These are phyloP conservation scores for Pocillopora grandis DNA, from an alignment of 92 coral and sea anemone genomes.

Conservation along the genomic window DNA sequence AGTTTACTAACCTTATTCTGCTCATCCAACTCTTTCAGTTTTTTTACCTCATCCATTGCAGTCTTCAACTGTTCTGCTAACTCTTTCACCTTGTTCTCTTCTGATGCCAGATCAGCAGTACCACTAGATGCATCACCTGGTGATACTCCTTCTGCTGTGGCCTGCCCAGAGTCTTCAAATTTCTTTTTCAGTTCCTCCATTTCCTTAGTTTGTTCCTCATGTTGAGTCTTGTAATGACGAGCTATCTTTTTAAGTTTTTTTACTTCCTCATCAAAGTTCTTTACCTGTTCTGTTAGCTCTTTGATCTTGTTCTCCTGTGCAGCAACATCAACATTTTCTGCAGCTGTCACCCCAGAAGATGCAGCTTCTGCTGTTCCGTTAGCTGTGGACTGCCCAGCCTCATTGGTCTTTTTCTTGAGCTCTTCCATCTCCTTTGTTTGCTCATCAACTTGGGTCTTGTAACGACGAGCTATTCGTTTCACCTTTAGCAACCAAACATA, in stretches of 20 bases:
- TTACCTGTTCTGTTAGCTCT: constrained; percentile 73
- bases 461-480: constrained; percentile 92
- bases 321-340: constrained; percentile 45
- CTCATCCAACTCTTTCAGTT: constrained; percentile 65
- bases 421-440: constrained; percentile 61
- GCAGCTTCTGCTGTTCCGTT: constrained; percentile 21
- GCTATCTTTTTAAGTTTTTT: constrained; percentile 72
- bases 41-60: constrained; percentile 73
- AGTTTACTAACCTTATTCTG: constrained; percentile 71
- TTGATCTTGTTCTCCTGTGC: constrained; percentile 64
- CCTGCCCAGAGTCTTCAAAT: constrained; percentile 52
- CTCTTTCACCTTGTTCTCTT: constrained; percentile 73
- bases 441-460: constrained; percentile 90
- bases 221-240: constrained; percentile 85
- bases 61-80: constrained; percentile 67
- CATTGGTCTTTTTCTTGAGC: constrained; percentile 70
- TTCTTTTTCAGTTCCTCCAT: constrained; percentile 65
- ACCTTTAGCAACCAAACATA: constrained; percentile 52
- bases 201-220: constrained; percentile 81
- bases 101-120: constrained; percentile 40
- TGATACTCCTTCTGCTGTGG: constrained; percentile 29
- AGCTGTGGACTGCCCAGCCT: constrained; percentile 36
- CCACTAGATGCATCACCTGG: constrained; percentile 49
- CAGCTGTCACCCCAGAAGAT: constrained; percentile 35
- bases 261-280: constrained; percentile 71